phyloP scores from a whole-genome alignment of 2,888 invertebrate species.

The Caenorhabditis sinica region DNA sequence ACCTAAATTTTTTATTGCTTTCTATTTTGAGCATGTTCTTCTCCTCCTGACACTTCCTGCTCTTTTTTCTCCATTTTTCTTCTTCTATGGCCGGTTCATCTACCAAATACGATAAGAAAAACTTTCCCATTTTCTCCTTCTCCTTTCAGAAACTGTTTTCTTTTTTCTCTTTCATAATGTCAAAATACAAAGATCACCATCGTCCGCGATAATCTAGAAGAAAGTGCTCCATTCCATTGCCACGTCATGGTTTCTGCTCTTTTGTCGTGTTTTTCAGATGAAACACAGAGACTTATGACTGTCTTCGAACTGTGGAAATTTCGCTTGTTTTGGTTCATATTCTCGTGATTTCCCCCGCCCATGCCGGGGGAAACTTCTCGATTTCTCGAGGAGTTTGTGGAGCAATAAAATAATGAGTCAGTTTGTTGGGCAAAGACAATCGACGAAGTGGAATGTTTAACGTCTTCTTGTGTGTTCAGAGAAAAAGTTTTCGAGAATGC shows the following conservation, averaged over 20 bases:
- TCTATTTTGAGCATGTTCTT: conserved; percentile 24
- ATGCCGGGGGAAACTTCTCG: conserved; percentile 2
- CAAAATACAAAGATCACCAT: conserved; percentile 50
- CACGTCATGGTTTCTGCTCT: conserved; percentile 59
- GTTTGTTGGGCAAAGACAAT: conserved; percentile 40
- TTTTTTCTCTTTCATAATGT: not conserved
- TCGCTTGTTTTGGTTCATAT: conserved; percentile 46
- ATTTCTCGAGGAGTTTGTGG: conserved; percentile 37
- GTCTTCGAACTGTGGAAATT: conserved; percentile 23
- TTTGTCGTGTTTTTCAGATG: conserved; percentile 29
- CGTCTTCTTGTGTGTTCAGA: conserved; percentile 47
- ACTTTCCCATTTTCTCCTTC: not conserved
- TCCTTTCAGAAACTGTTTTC: conserved; percentile 6
- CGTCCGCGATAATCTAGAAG: conserved; percentile 34
- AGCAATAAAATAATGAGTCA: conserved; percentile 59
- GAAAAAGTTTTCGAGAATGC: conserved; percentile 29
- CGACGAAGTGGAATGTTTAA: conserved; percentile 21
- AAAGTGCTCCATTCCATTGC: conserved; percentile 28
- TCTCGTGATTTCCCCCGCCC: conserved; percentile 34
- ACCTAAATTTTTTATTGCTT: not conserved
- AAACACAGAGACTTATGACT: conserved; percentile 14
- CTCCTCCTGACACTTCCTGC: not conserved
- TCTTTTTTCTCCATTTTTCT: not conserved
- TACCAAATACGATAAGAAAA: conserved; percentile 12
- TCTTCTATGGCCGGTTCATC: too few relatives aligned